Evolutionary conservation across 1,140 invertebrate genomes (phyloP).

Genomic region (Drosophila nikananu): DNA sequence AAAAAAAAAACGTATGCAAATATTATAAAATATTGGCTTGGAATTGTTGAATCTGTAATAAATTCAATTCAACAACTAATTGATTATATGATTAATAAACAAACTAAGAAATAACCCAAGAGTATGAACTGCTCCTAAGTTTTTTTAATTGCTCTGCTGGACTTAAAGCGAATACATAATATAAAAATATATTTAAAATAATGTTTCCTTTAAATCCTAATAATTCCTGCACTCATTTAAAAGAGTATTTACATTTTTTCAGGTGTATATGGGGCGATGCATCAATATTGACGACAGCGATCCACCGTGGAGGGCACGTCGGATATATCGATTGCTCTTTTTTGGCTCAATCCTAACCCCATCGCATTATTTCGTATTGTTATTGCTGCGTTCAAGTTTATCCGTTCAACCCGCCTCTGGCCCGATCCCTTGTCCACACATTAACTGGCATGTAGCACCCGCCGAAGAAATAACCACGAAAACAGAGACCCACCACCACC

Average conservation of each 20-base stretch:
- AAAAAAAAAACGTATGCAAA: not conserved
- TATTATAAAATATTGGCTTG: not conserved
- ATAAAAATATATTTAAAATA: too few species aligned
- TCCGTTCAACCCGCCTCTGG: constrained; percentile 18
- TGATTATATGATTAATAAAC: too few species aligned
- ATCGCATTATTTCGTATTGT: constrained; percentile 43
- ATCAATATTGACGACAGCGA: constrained; percentile 7
- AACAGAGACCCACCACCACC: constrained; percentile 45
- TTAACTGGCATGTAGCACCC: constrained; percentile 45
- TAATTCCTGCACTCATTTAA: not conserved
- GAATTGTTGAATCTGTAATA: not conserved
- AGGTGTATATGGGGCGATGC: not conserved
- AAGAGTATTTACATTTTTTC: not conserved
- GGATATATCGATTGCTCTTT: constrained; percentile 45
- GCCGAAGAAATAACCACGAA: constrained; percentile 43
- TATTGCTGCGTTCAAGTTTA: constrained; percentile 55
- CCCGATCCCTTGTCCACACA: constrained; percentile 30
- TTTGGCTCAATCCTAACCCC: constrained; percentile 37
- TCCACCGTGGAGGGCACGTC: constrained; percentile 3
- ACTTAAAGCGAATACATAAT: too few species aligned
- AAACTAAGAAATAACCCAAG: not conserved
- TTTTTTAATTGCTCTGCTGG: too few species aligned
- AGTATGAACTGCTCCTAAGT: too few species aligned
- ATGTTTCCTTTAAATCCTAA: not conserved
- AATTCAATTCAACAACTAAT: too few species aligned